These are phyloP conservation scores for Cephus sareptanus DNA, from an alignment of 2,888 invertebrate species.

Conservation along the genomic window DNA sequence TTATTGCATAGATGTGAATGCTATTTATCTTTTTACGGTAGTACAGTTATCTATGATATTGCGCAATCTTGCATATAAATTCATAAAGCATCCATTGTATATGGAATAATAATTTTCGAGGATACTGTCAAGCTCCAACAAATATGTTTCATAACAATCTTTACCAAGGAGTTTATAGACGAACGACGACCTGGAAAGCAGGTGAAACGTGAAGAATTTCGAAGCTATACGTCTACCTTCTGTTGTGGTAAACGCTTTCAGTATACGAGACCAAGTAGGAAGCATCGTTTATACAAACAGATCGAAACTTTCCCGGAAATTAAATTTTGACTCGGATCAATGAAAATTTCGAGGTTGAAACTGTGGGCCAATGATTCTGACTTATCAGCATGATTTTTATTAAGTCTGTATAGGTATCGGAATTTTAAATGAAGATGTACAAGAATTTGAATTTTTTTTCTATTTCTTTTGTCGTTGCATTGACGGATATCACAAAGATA, in stretches of 20 bases:
- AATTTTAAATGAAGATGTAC: not conserved
- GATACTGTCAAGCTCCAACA: constrained; percentile 18
- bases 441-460: not conserved
- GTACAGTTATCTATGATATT: not conserved
- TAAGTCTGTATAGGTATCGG: not conserved
- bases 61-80: not conserved
- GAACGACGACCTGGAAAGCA: constrained; percentile 47
- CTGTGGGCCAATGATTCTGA: not conserved
- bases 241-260: not conserved
- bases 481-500: not conserved
- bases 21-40: not conserved
- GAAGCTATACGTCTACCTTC: constrained; percentile 14
- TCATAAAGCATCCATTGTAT: not conserved
- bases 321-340: not conserved
- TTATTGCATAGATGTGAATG: not conserved
- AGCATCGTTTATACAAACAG: not conserved
- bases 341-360: not conserved
- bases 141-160: constrained; percentile 45
- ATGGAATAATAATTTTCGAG: not conserved
- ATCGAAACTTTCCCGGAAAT: not conserved
- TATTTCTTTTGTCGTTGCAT: not conserved
- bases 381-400: not conserved
- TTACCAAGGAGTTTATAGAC: constrained; percentile 42
- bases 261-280: not conserved
- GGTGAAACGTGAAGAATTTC: constrained; percentile 45